Evolutionary conservation across 1,140 invertebrate genomes (phyloP).

Genomic region (Papilio polyxenes): DNA sequence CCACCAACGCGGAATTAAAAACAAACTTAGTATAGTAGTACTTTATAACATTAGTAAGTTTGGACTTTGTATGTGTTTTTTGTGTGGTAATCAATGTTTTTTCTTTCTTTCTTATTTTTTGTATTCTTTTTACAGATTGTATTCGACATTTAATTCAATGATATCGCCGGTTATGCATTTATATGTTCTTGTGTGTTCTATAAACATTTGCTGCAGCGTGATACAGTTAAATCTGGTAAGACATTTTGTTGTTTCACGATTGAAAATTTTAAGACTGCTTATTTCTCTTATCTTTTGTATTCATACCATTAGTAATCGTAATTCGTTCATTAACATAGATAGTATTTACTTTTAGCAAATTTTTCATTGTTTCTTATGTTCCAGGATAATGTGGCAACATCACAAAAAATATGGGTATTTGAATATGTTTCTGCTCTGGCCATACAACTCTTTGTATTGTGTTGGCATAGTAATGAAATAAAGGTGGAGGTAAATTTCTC

Average conservation of each 20-base stretch:
- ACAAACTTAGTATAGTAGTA: too few relatives aligned
- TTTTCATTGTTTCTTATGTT: constrained; percentile 23
- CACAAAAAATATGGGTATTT: constrained; percentile 52
- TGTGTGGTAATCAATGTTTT: constrained; percentile 22
- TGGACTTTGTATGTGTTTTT: too few relatives aligned
- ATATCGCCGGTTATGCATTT: constrained; percentile 56
- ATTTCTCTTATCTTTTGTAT: background rate
- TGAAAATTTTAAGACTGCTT: background rate
- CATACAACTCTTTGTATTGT: constrained; percentile 57
- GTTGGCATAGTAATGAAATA: constrained; percentile 62
- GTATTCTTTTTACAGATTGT: constrained; percentile 51
- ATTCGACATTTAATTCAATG: constrained; percentile 47
- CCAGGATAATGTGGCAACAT: constrained; percentile 47
- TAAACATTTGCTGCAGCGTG: constrained; percentile 58
- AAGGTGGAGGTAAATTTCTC: constrained; percentile 49
- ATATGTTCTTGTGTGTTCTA: constrained; percentile 59
- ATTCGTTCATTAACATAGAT: background rate
- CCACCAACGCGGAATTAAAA: too few relatives aligned
- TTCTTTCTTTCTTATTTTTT: constrained; percentile 40
- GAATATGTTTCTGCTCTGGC: constrained; percentile 49
- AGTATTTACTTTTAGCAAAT: background rate
- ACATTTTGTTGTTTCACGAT: background rate
- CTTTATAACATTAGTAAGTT: too few relatives aligned
- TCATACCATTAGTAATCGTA: background rate
- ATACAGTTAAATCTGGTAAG: constrained; percentile 56